Base-by-base conservation (phyloP, 2,113 vertebrate species). In the Prionailurus bengalensis region DNA sequence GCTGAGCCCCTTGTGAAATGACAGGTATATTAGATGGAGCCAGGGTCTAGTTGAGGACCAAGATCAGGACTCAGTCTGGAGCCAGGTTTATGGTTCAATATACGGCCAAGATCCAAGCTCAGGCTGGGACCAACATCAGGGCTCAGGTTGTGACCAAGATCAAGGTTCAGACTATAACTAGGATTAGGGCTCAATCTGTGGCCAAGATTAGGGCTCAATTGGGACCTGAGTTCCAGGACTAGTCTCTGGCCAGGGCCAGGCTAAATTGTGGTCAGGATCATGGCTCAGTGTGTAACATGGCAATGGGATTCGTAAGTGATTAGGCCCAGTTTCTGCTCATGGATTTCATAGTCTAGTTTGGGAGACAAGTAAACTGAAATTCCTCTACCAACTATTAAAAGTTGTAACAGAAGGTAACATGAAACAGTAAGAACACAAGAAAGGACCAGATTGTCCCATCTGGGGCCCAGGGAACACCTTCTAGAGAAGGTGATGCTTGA, bases 371-470 rank as follows among this genome's bases (percentile, higher is more conserved):
- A 92, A 63, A 94, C 39, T 85, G 51, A 95, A 89, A 90, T 87
- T 87, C 61, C 5, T 42, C 73, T 85, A 84, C 21, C 81, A 94
- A 45, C n/a, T 95, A 48, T 61, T 76, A 90, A 90, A n/a, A 87
- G 68, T 76, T 85, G 33, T 84, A 48, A 63, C 33, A 61, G 65
- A 84, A 21, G 51, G 16, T 39, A 76, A 70, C 3, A 90, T 15
- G 58, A 95, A 85, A 45, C 11, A 84, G 33, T 33, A 45, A 76
- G 33, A 61, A 55, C n/a, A 82, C 0, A 78, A 71, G 51, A 85
- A 8, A 89, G 0, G 12, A 21, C 12, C 45, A 71, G 15, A 66
- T 23, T 39, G 15, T 93, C 31, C 53, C 19, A n/a, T 65, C 68
- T 45, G 51, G 36, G n/a, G 10, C 4, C 5, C 39, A 53, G 31